These are phyloP conservation scores for Odocoileus virginianus DNA, from an alignment of 2,113 vertebrate species.

Conservation along the genomic window DNA sequence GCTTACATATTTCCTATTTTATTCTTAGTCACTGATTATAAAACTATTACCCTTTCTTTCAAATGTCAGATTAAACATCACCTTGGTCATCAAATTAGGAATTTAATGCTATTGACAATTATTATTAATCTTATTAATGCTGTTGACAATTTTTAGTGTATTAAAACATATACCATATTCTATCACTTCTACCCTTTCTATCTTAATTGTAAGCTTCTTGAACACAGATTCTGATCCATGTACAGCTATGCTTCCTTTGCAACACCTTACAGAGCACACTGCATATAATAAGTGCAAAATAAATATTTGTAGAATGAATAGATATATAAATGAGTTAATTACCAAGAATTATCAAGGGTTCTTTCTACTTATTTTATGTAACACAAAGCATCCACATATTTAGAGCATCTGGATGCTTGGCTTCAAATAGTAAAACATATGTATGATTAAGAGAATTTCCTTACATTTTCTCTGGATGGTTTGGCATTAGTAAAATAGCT, in stretches of 20 bases:
- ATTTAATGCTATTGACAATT: background rate
- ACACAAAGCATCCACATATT: background rate
- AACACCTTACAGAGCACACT: background rate
- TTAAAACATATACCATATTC: background rate
- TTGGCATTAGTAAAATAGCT: background rate
- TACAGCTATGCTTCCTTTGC: background rate
- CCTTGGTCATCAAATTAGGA: background rate
- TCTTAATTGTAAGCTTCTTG: background rate
- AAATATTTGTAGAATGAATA: conserved; percentile 8
- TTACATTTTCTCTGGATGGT: background rate
- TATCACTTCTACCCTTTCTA: background rate
- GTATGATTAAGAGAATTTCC: background rate
- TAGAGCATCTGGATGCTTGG: conserved; percentile 1
- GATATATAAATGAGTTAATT: background rate
- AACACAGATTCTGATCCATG: background rate
- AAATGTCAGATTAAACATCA: background rate
- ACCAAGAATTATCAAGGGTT: background rate
- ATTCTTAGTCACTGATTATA: background rate
- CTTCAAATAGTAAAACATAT: conserved; percentile 10
- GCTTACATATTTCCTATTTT: background rate
- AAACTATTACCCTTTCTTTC: background rate
- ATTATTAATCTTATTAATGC: background rate
- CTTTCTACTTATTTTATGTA: background rate
- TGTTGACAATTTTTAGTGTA: background rate
- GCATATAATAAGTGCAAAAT: background rate